Conservation (phyloP, 2,888 invertebrate genomes). For the Aquatica leii region DNA sequence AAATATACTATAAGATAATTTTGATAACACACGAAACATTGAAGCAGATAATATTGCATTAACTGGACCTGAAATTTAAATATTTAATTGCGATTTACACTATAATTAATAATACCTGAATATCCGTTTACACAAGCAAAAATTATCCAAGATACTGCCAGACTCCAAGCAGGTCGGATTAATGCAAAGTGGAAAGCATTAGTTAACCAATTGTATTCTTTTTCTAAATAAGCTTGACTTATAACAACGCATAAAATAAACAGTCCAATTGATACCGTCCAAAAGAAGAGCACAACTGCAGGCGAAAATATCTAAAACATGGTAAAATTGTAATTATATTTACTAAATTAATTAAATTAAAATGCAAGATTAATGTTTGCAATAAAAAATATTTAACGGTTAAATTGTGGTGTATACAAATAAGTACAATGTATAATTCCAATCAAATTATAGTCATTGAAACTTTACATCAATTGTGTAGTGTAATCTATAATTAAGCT, state of each 20-base stretch:
- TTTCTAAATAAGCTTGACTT: slow-evolving; percentile 26
- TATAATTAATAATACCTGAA: slow-evolving; percentile 63
- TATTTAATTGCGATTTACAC: too few species aligned
- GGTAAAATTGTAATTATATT: too few species aligned
- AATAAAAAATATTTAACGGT: too few species aligned
- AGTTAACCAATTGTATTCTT: slow-evolving; percentile 33
- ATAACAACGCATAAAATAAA: slow-evolving; percentile 15
- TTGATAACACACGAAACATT: slow-evolving; percentile 6
- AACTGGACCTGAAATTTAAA: slow-evolving; percentile 13
- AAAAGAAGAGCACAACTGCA: slow-evolving; percentile 17
- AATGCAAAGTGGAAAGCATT: slow-evolving; percentile 51
- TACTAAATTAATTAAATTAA: too few species aligned
- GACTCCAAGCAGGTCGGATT: slow-evolving; percentile 61
- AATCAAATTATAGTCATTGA: too few species aligned
- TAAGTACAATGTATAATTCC: too few species aligned
- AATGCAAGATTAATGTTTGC: too few species aligned
- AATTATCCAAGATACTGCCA: slow-evolving; percentile 62
- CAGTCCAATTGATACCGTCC: slow-evolving; percentile 19
- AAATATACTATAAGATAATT: neutral
- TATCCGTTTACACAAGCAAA: slow-evolving; percentile 62
- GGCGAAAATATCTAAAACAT: slow-evolving; percentile 2
- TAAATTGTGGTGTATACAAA: too few species aligned
- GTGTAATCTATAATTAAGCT: too few species aligned
- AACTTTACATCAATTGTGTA: too few species aligned
- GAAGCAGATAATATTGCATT: slow-evolving; percentile 2